Conservation (phyloP, 2,888 invertebrate species). For the Lobophora halterata region DNA sequence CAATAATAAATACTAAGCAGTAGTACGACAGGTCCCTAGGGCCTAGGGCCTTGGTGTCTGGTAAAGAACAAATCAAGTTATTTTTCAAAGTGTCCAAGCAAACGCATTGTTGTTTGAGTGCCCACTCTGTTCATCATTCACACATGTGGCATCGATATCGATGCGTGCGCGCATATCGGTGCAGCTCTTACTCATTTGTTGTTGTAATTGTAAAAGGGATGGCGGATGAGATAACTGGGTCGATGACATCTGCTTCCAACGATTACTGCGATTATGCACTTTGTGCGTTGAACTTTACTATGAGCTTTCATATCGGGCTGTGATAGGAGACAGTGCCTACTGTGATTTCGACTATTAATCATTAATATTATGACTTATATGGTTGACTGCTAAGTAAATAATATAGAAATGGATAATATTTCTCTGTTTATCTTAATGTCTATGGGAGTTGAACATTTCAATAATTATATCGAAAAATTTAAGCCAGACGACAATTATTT, state of each 20-base stretch:
- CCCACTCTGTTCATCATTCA: no score
- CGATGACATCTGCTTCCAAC: constrained; percentile 78
- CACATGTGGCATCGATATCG: constrained; percentile 57
- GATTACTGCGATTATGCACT: constrained; percentile 80
- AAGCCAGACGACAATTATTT: no score
- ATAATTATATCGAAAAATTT: no score
- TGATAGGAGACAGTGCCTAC: constrained; percentile 44
- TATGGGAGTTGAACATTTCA: no score
- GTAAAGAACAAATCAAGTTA: no score
- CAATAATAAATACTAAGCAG: no score
- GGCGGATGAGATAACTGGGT: constrained; percentile 80
- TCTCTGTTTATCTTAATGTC: no score
- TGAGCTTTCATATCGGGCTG: constrained; percentile 63
- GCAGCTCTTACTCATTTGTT: constrained; percentile 80
- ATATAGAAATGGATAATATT: no score
- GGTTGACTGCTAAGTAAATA: constrained; percentile 17
- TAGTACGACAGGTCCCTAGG: no score
- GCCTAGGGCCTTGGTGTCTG: no score
- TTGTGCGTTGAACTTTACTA: constrained; percentile 79
- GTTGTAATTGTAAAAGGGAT: constrained; percentile 81
- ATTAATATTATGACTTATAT: constrained; percentile 17
- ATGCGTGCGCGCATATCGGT: constrained; percentile 69
- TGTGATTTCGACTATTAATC: constrained; percentile 34
- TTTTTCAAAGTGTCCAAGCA: no score
- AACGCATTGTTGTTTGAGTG: no score